phyloP scores from a whole-genome alignment of 2,113 vertebrate species.

The Cyprinodon variegatus region DNA sequence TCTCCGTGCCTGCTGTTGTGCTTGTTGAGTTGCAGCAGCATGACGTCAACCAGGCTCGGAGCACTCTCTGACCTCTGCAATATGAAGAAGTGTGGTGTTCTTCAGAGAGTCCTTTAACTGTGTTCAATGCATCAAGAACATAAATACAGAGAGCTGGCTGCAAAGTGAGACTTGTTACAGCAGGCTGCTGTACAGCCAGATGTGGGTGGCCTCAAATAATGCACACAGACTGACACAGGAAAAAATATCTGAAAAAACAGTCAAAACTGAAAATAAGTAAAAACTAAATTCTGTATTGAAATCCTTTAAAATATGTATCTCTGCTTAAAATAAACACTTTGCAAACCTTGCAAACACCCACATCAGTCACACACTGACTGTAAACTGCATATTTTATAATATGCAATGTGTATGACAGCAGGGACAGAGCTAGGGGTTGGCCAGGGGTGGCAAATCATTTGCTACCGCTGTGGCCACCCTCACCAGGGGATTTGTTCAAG shows the following conservation, averaged over 20 bases:
- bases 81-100: constrained; percentile 43
- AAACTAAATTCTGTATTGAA: too few species aligned
- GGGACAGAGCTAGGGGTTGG: too few species aligned
- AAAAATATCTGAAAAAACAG: constrained; percentile 27
- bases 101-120: constrained; percentile 56
- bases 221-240: constrained; percentile 41
- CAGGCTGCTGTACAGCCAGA: constrained; percentile 40
- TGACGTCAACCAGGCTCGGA: constrained; percentile 69
- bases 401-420: not conserved
- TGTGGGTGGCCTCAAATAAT: constrained; percentile 19
- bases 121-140: constrained; percentile 45
- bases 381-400: not conserved
- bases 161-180: constrained; percentile 53
- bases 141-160: constrained; percentile 57
- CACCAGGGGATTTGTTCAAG: not conserved
- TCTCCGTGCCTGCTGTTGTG: constrained; percentile 55
- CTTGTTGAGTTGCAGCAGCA: constrained; percentile 70
- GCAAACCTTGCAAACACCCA: not conserved
- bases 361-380: not conserved
- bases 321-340: not conserved
- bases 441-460: too few species aligned
- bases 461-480: too few species aligned
- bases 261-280: constrained; percentile 3
- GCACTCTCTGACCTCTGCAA: constrained; percentile 78
- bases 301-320: not conserved